Evolutionary conservation across 2,113 vertebrate genomes (phyloP), one percentile per base, ranked within the genome.

Genomic region (Megaceryle torquata): DNA sequence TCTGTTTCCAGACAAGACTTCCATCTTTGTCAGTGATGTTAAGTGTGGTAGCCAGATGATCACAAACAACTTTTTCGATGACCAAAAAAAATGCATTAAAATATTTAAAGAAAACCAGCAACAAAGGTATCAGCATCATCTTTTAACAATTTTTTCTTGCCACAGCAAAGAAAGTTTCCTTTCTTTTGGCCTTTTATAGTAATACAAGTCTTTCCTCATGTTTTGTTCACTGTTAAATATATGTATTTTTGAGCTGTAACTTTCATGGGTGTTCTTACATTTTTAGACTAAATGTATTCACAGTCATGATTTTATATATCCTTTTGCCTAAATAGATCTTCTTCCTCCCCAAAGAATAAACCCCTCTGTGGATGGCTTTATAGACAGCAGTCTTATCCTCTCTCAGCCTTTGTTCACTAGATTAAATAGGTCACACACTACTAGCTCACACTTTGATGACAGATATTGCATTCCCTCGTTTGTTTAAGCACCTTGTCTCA

Each of bases 211-310:
- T 82, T 71, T 78, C 18, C 17, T 75, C 33, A 33, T 39, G 15
- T 65, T 81, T 61, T 44, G 7, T n/a, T 12, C 22, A 64, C 3
- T 64, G 43, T 3, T 64, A 84, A 63, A 67, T n/a, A 67, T 2
- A 78, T 43, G 3, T 2, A 24, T 54, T 89, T 84, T 60, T 84
- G 43, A 84, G 20, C 46, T 91, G 68, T 64, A 39, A 33, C 37
- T 80, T 91, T 54, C 9, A 10, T 75, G 37, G 46, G 13, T 13
- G 7, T n/a, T 84, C 51, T 46, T 68, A 48, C 4, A 22, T 29
- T 82, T 92, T 89, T 12, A 64, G 15, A 51, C 61, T 64, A 60
- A 95, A 87, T 60, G 11, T 87, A 94, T 95, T 87, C 84, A 74
- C 7, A 84, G 29, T 35, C 78, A 93, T 71, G 87, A 41, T 51